Evolutionary conservation across 2,888 invertebrate genomes (phyloP).

Genomic region (Drosophila mettleri): DNA sequence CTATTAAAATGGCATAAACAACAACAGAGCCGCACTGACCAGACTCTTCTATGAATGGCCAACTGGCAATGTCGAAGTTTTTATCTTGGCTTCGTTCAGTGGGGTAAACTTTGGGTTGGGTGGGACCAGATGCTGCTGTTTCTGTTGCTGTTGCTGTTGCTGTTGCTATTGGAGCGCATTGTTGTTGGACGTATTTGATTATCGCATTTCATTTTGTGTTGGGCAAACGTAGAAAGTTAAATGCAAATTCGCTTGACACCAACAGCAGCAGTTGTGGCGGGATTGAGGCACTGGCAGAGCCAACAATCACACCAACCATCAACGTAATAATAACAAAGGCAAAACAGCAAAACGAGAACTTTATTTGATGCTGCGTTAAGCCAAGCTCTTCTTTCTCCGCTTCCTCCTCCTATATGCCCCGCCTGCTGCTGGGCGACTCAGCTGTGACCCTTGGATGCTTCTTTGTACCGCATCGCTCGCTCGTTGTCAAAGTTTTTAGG

Average conservation of each 20-base stretch:
- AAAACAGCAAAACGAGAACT: slow-evolving; percentile 50
- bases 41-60: slow-evolving; percentile 26
- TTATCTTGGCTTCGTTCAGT: slow-evolving; percentile 56
- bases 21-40: slow-evolving; percentile 36
- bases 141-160: slow-evolving; percentile 25
- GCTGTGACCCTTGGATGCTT: slow-evolving; percentile 34
- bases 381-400: neutral
- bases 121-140: slow-evolving; percentile 36
- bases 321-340: slow-evolving; percentile 62
- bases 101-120: neutral
- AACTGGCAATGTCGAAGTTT: slow-evolving; percentile 70
- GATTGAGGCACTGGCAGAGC: slow-evolving; percentile 28
- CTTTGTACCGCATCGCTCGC: slow-evolving; percentile 23
- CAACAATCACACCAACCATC: slow-evolving; percentile 74
- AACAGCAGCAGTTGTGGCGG: slow-evolving; percentile 38
- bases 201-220: slow-evolving; percentile 79
- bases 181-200: slow-evolving; percentile 77
- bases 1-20: slow-evolving; percentile 78
- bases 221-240: slow-evolving; percentile 76
- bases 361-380: slow-evolving; percentile 67
- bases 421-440: neutral
- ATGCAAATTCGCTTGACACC: slow-evolving; percentile 78
- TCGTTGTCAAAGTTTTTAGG: slow-evolving; percentile 78
- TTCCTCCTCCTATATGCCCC: neutral
- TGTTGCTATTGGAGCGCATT: slow-evolving; percentile 56